Evolutionary conservation across 64 coral and sea anemone species (phyloP), one percentile per base, ranked within the genome.

Genomic region (Montipora sp.): DNA sequence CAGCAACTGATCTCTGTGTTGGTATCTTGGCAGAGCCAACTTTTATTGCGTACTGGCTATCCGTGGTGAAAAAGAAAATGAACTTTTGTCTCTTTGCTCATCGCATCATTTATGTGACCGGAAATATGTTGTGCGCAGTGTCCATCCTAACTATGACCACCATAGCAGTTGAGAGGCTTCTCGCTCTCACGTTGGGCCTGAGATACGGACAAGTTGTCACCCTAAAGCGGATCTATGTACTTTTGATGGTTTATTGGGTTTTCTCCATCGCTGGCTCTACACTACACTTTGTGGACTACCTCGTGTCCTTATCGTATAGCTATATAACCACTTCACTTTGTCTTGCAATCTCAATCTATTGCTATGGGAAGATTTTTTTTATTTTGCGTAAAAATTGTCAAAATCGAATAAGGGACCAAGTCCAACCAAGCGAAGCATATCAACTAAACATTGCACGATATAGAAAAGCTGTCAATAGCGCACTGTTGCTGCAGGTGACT

Each of bases 181-280:
- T 80, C 77, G 77, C 77, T 2, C 3, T 80, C 6, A 8, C 48
- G 3, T 57, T 80, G 77, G 18, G 77, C 1, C 48, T 57, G 18
- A 80, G 49, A 80, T 80, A 80, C 77, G 50, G 77, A 55, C 77
- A 80, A 80, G 48, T 80, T 57, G 77, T 66, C 14, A 47, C 80
- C 6, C 3, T 83, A 21, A 83, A 8, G 43, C 36, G 80, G 20
- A 67, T 15, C 61, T 67, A 47, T 67, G 3, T 18, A 18, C 6
- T 16, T 13, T 3, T 67, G 8, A 47, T 13, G 10, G 15, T 16
- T 45, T 47, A 47, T 18, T 66, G 80, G 58, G 27, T 10, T 66
- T 3, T 83, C 1, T 68, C 59, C 1, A 11, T 47, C 63, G 23
- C 3, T 16, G 23, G 23, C n/a, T 58, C 13, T 36, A 47, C 80